These are phyloP conservation scores for Ferrisia virgata DNA, from an alignment of 2,888 invertebrate genomes.

Conservation along the genomic window DNA sequence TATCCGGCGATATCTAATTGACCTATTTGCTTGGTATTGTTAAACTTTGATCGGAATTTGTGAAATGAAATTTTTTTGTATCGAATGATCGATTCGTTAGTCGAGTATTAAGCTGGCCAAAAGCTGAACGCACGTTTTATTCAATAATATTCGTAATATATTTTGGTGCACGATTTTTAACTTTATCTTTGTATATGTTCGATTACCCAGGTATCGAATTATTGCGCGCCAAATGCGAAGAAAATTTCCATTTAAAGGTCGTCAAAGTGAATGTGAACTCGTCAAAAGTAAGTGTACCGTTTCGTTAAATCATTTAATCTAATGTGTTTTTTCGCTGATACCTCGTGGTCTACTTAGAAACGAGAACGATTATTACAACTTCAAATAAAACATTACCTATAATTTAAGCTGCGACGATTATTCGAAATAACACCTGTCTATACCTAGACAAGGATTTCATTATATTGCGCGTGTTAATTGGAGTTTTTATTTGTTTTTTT, in stretches of 20 bases:
- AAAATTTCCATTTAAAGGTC: constrained; percentile 69
- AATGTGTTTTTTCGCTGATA: not conserved
- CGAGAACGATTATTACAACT: too few relatives aligned
- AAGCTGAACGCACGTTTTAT: not conserved
- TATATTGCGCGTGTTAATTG: not conserved
- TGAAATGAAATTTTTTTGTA: not conserved
- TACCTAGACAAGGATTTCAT: not conserved
- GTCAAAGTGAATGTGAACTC: constrained; percentile 48
- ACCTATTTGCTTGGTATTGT: constrained; percentile 11
- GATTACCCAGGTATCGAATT: constrained; percentile 57
- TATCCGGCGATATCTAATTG: constrained; percentile 51
- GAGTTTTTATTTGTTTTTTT: not conserved
- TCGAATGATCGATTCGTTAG: not conserved
- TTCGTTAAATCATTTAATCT: not conserved
- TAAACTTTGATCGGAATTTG: constrained; percentile 23
- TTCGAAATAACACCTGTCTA: not conserved
- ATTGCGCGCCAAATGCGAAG: constrained; percentile 64
- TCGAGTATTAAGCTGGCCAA: not conserved
- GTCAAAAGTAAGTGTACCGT: constrained; percentile 49
- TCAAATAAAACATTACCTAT: too few relatives aligned
- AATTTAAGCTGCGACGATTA: not conserved
- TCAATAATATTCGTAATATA: not conserved
- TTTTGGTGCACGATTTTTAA: not conserved
- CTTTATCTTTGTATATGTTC: not conserved
- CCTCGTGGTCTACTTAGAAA: not conserved